Percentiles rank a stretch among this genome's conserved stretches.
Evolutionary conservation across 1,140 invertebrate genomes (phyloP).

Genomic region (Drosophila gunungcola): DNA sequence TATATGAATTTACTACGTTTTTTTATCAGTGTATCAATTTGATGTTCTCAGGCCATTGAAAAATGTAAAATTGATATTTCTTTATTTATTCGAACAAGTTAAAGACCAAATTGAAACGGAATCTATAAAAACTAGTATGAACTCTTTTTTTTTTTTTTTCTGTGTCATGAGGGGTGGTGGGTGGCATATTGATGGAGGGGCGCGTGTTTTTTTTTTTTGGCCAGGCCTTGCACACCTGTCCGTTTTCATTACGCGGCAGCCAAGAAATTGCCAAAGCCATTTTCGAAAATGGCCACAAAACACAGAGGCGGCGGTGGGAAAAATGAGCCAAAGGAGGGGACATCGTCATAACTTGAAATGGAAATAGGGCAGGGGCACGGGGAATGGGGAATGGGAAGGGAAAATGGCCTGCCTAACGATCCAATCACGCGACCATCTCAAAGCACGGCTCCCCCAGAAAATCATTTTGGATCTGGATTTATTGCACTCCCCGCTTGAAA

Average conservation of each 20-base stretch:
- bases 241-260: conserved; percentile 62
- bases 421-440: conserved; percentile 64
- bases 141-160: no score
- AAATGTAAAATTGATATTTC: no score
- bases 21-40: no score
- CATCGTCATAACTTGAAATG: conserved; percentile 74
- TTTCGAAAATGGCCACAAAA: conserved; percentile 49
- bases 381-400: background rate
- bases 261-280: conserved; percentile 62
- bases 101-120: no score
- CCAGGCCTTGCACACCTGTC: conserved; percentile 60
- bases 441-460: conserved; percentile 47
- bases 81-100: no score
- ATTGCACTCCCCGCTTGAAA: conserved; percentile 44
- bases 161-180: background rate
- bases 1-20: no score
- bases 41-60: no score
- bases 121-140: no score
- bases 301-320: background rate
- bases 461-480: conserved; percentile 77
- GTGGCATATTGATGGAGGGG: background rate
- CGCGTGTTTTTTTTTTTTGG: conserved; percentile 2
- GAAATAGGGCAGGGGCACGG: conserved; percentile 47
- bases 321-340: conserved; percentile 1
- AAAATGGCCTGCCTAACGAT: conserved; percentile 29